Conservation (phyloP, 2,888 invertebrate genomes). For the Fissipunctia ypsillon region DNA sequence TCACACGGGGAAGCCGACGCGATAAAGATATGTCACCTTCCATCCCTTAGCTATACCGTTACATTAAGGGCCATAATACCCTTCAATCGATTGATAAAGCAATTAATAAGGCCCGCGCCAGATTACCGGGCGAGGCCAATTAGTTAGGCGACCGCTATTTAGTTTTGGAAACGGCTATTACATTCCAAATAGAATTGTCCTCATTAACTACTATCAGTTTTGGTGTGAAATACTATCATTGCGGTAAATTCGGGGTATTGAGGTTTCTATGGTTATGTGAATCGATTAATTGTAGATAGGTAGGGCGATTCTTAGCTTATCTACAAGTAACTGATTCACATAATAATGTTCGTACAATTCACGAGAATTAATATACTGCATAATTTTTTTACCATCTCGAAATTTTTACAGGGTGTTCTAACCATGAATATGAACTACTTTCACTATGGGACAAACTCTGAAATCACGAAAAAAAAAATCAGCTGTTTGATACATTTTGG, state of each 20-base stretch:
- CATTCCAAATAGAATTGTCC: constrained; percentile 60
- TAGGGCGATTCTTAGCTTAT: too few species aligned
- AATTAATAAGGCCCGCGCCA: constrained; percentile 63
- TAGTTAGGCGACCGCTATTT: constrained; percentile 67
- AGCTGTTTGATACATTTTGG: too few species aligned
- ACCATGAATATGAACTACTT: too few species aligned
- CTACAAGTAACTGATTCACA: too few species aligned
- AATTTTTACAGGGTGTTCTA: too few species aligned
- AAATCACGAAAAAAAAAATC: too few species aligned
- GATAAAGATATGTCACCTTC: constrained; percentile 51
- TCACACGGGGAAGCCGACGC: constrained; percentile 1
- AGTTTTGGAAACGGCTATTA: constrained; percentile 64
- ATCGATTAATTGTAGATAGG: constrained; percentile 11
- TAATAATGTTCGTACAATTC: too few species aligned
- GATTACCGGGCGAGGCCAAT: constrained; percentile 62
- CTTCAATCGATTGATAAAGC: constrained; percentile 64
- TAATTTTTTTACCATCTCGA: too few species aligned
- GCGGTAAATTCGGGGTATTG: constrained; percentile 35
- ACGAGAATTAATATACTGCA: too few species aligned
- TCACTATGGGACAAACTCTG: too few species aligned
- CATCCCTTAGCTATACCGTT: constrained; percentile 38
- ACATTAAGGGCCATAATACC: constrained; percentile 43
- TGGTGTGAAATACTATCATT: constrained; percentile 48
- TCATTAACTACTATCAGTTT: constrained; percentile 59
- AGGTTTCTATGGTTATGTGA: constrained; percentile 16